These are phyloP conservation scores for Diadophis punctatus DNA, from an alignment of 2,113 vertebrate species.

Conservation along the genomic window DNA sequence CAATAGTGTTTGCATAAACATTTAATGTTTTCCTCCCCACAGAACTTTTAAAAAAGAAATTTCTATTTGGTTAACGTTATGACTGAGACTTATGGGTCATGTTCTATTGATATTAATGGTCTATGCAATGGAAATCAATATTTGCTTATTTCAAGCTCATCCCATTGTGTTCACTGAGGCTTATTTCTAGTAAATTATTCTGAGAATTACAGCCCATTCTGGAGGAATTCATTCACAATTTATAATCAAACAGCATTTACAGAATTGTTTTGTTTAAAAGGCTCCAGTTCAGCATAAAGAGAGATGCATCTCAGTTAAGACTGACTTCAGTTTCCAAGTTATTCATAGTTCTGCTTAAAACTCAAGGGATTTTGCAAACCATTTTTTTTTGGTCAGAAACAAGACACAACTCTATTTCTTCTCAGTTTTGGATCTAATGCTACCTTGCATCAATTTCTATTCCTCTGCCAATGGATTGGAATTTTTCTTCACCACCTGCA, in stretches of 20 bases:
- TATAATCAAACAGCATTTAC: not conserved
- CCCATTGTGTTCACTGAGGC: not conserved
- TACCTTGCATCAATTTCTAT: not conserved
- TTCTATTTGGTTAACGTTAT: not conserved
- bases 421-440: not conserved
- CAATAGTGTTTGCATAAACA: constrained; percentile 21
- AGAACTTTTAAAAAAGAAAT: not conserved
- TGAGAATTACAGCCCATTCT: constrained; percentile 1
- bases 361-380: not conserved
- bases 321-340: not conserved
- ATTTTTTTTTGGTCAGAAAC: not conserved
- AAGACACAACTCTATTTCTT: not conserved
- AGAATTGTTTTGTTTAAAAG: not conserved
- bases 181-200: not conserved
- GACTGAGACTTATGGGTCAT: not conserved
- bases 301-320: not conserved
- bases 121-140: not conserved
- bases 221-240: not conserved
- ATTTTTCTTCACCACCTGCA: not conserved
- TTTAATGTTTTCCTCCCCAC: fast-evolving
- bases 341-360: not conserved
- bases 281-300: not conserved
- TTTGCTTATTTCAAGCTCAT: not conserved
- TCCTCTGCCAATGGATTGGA: not conserved
- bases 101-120: not conserved